These are phyloP conservation scores for Littorina saxatilis DNA, from an alignment of 1,140 invertebrate species.

Conservation along the genomic window DNA sequence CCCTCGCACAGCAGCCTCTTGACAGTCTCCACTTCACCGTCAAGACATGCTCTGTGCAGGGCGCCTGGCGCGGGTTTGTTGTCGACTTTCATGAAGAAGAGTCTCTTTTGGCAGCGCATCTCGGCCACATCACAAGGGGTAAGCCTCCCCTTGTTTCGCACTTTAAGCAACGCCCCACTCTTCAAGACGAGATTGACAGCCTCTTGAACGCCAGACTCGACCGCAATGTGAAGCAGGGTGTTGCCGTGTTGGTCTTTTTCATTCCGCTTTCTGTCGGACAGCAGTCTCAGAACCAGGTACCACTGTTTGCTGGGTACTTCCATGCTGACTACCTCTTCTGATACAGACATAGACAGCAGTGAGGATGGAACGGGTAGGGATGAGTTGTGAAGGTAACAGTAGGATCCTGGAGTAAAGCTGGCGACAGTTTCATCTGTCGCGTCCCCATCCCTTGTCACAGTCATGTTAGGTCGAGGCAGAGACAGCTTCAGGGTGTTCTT, in stretches of 20 bases:
- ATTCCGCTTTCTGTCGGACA: conserved; percentile 10
- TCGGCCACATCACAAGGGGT: neutral
- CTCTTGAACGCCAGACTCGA: neutral
- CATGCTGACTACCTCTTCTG: neutral
- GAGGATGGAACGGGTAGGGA: conserved; percentile 1
- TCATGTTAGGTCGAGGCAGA: too few species aligned
- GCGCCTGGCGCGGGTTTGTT: too few species aligned
- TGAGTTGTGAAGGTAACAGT: neutral
- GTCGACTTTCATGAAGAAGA: too few species aligned
- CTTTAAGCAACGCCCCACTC: neutral
- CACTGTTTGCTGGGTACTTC: neutral
- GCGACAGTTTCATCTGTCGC: neutral
- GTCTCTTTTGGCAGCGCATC: neutral
- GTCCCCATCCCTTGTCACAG: neutral
- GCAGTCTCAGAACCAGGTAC: conserved; percentile 26
- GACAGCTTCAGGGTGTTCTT: neutral
- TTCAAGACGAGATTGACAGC: neutral
- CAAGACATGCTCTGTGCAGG: too few species aligned
- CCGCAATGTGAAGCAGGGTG: conserved; percentile 12
- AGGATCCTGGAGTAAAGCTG: neutral
- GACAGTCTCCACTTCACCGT: too few species aligned
- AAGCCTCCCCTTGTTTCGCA: neutral
- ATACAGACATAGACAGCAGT: neutral
- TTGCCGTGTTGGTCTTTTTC: conserved; percentile 3
- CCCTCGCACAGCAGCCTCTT: too few species aligned